Percentiles rank a stretch among this genome's conserved stretches.
Conservation (phyloP, 2,888 invertebrate genomes). For the Linnaemya tessellans region DNA sequence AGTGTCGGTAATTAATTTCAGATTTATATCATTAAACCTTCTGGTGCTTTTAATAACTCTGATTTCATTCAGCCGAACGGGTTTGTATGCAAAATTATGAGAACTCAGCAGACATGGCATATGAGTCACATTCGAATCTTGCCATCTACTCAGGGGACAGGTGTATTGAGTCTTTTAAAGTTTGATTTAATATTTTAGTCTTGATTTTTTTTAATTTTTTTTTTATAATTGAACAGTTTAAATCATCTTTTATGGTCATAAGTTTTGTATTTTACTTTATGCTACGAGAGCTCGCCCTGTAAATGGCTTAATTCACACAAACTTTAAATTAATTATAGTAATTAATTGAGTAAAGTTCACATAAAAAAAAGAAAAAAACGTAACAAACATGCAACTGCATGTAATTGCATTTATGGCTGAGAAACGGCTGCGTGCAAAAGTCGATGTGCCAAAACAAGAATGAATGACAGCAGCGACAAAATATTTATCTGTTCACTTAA, state of each 20-base stretch:
- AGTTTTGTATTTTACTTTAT: conserved; percentile 5
- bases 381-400: not conserved
- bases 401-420: not conserved
- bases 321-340: conserved; percentile 28
- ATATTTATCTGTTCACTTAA: conserved; percentile 29
- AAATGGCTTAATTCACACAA: conserved; percentile 37
- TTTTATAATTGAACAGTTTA: conserved; percentile 25
- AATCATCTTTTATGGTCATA: conserved; percentile 42
- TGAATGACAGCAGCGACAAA: not conserved
- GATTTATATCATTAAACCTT: conserved; percentile 26
- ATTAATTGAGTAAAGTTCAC: conserved; percentile 27
- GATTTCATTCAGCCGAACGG: conserved; percentile 31
- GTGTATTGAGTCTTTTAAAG: conserved; percentile 1
- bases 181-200: not conserved
- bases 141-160: not conserved
- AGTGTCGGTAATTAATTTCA: conserved; percentile 45
- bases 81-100: conserved; percentile 12
- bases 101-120: conserved; percentile 27
- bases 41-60: conserved; percentile 49
- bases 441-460: not conserved
- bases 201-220: not conserved
- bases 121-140: conserved; percentile 39
- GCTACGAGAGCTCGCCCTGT: not conserved
- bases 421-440: not conserved
- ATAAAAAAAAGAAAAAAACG: not conserved